Percentiles rank a stretch among this genome's conserved stretches.
Conservation (phyloP, 2,888 invertebrate species). For the Globia sparganii region DNA sequence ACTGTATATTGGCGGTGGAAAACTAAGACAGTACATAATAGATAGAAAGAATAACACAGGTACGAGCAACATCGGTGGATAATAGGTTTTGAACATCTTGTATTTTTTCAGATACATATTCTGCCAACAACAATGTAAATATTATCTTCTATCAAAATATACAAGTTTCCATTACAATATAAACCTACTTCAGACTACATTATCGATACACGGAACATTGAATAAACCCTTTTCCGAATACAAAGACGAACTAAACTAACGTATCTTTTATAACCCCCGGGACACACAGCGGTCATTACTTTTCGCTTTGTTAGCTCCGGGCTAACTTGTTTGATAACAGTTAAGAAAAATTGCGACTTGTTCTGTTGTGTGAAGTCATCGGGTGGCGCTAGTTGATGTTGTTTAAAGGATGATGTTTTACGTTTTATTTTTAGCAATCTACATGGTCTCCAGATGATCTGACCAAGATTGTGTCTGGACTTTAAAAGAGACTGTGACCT, state of each 20-base stretch:
- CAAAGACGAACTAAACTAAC: slow-evolving; percentile 59
- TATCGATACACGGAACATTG: slow-evolving; percentile 49
- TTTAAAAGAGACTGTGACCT: too few species aligned
- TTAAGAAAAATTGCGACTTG: slow-evolving; percentile 19
- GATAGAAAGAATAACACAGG: background rate
- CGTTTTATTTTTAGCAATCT: background rate
- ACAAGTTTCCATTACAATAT: slow-evolving; percentile 29
- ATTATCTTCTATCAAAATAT: background rate
- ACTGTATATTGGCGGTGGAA: background rate
- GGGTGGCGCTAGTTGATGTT: slow-evolving; percentile 13
- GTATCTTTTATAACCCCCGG: slow-evolving; percentile 58
- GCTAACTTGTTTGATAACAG: slow-evolving; percentile 57
- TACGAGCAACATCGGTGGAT: background rate
- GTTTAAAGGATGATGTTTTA: background rate
- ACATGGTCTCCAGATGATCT: too few species aligned
- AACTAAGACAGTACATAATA: background rate
- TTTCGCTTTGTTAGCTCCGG: slow-evolving; percentile 60
- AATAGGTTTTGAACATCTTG: background rate
- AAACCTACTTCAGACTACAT: slow-evolving; percentile 44
- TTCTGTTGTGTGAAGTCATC: slow-evolving; percentile 20
- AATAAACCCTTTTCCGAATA: slow-evolving; percentile 53
- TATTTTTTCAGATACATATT: background rate
- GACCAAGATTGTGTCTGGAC: too few species aligned
- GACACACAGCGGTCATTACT: slow-evolving; percentile 61
- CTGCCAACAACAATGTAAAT: background rate